phyloP scores from a whole-genome alignment of 2,113 vertebrate genomes.

The Ptyas mucosa region DNA sequence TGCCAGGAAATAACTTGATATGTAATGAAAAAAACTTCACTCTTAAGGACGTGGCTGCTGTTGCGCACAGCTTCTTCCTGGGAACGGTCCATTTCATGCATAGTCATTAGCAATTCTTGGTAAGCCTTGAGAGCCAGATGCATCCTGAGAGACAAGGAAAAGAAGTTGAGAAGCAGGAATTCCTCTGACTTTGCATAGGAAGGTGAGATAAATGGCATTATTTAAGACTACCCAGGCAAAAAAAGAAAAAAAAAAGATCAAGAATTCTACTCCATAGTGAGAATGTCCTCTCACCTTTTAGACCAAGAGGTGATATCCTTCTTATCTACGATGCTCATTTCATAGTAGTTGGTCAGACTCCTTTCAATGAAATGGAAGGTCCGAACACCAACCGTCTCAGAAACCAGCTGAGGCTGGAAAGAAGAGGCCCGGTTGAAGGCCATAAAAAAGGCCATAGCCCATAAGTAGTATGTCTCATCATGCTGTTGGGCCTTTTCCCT shows the following conservation, averaged over 20 bases:
- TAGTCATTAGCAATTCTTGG: conserved; percentile 88
- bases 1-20: not conserved
- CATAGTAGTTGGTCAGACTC: conserved; percentile 92
- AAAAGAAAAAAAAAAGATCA: not conserved
- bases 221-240: not conserved
- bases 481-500: conserved; percentile 88
- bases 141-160: conserved; percentile 76
- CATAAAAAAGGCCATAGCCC: conserved; percentile 95
- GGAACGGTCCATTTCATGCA: conserved; percentile 90
- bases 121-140: conserved; percentile 93
- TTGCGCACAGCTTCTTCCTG: conserved; percentile 80
- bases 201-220: not conserved
- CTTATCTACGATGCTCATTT: conserved; percentile 92
- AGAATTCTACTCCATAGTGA: not conserved
- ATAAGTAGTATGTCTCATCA: conserved; percentile 94
- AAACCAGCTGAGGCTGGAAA: conserved; percentile 88
- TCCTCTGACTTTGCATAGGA: not conserved
- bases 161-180: not conserved
- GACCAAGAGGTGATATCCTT: conserved; percentile 90
- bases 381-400: conserved; percentile 88
- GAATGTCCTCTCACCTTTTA: conserved; percentile 69
- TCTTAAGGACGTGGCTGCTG: conserved; percentile 89
- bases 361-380: conserved; percentile 93
- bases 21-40: conserved; percentile 67
- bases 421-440: conserved; percentile 85